Conservation (phyloP, 2,113 vertebrate species). For the Odontesthes bonariensis region DNA sequence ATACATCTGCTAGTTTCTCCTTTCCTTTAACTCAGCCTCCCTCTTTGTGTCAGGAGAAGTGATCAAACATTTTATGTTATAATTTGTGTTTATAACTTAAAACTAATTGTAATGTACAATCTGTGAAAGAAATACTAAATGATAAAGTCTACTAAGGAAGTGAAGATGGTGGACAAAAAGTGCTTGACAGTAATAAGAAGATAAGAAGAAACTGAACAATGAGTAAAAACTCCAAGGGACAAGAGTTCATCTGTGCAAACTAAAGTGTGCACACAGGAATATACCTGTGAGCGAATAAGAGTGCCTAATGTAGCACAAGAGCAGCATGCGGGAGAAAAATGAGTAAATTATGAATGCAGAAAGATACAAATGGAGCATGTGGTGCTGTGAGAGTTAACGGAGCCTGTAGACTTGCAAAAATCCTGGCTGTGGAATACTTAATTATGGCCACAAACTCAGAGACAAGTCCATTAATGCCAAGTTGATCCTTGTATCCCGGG, state of each 20-base stretch:
- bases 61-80: constrained; percentile 11
- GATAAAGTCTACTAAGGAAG: constrained; percentile 31
- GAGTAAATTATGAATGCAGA: constrained; percentile 68
- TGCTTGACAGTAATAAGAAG: neutral
- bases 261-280: constrained; percentile 14
- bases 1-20: too few relatives aligned
- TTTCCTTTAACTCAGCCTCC: too few relatives aligned
- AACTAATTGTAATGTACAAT: neutral
- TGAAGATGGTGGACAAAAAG: neutral
- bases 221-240: constrained; percentile 9
- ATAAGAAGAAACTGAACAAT: constrained; percentile 21
- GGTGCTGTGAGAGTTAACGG: constrained; percentile 60
- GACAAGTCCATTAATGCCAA: constrained; percentile 56
- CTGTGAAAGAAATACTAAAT: constrained; percentile 19
- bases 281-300: constrained; percentile 60
- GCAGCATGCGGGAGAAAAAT: constrained; percentile 29
- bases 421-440: constrained; percentile 56
- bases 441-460: constrained; percentile 42
- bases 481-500: constrained; percentile 5
- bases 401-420: constrained; percentile 54
- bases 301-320: constrained; percentile 42
- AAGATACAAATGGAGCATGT: constrained; percentile 57
- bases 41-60: too few relatives aligned
- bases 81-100: constrained; percentile 1
- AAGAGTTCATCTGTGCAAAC: constrained; percentile 17